Evolutionary conservation across 1,140 invertebrate genomes (phyloP).

Genomic region (Nasonia giraulti): DNA sequence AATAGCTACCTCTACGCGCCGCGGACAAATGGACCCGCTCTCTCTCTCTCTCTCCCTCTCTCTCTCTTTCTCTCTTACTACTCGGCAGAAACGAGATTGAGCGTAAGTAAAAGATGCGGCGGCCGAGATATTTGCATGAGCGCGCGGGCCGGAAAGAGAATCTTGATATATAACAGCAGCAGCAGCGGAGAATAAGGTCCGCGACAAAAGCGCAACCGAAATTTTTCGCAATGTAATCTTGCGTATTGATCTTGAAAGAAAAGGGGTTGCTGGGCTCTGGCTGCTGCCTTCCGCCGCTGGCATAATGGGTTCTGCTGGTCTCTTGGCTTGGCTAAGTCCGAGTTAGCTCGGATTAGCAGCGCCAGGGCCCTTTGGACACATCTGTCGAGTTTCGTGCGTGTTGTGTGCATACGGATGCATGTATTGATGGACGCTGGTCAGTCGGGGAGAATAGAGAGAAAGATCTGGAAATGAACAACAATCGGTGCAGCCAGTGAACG

Average conservation of each 20-base stretch:
- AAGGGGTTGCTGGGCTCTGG: constrained; percentile 68
- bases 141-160: not conserved
- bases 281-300: constrained; percentile 62
- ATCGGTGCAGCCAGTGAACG: constrained; percentile 47
- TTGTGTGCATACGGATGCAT: not conserved
- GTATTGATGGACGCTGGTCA: constrained; percentile 71
- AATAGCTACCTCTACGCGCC: too few relatives aligned
- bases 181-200: not conserved
- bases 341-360: constrained; percentile 70
- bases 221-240: constrained; percentile 74
- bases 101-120: constrained; percentile 18
- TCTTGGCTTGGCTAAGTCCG: constrained; percentile 65
- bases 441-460: constrained; percentile 20
- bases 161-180: not conserved
- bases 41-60: too few relatives aligned
- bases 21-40: not conserved
- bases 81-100: not conserved
- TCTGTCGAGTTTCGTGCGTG: constrained; percentile 61
- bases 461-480: constrained; percentile 72
- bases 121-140: not conserved
- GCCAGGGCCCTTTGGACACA: constrained; percentile 65
- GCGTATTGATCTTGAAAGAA: constrained; percentile 69
- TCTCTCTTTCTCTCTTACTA: too few relatives aligned
- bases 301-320: constrained; percentile 69
- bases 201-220: constrained; percentile 61